Base-by-base conservation (phyloP, 2,113 vertebrate genomes). In the Hemiprocne comata region DNA sequence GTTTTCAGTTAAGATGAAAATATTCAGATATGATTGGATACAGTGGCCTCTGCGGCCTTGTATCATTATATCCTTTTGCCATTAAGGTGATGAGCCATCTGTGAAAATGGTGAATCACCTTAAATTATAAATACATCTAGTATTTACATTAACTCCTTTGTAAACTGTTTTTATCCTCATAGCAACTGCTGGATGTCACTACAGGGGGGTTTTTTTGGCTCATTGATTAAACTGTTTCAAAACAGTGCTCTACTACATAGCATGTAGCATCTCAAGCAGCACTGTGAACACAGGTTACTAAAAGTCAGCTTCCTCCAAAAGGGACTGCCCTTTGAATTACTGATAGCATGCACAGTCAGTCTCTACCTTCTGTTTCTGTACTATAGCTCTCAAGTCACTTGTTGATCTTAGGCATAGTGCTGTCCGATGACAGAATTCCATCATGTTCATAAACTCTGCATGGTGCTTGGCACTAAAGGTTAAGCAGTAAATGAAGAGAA, bases 1-100 rank as follows among this genome's bases (percentile, higher is more conserved):
- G 51, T 88, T 94, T 82, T 51, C 25, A 14, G 15, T 31, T 78
- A 69, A 89, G 80, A 95, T 66, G 36, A 91, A 93, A 94, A 92
- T 81, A 93, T 71, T 84, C 40, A 60, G 19, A 61, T 85, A 73
- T 81, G n/a, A 36, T 65, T 77, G 55, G 62, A 87, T 84, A 87
- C 9, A 65, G 36, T 46, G 48, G 72, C 54, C 73, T 85, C 65
- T 46, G 28, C n/a, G 44, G 40, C 64, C 31, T 69, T 51, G 9
- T 57, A 69, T 79, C 33, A 42, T 74, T 87, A 64, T 80, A 71
- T 31, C 20, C 50, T 79, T 92, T 88, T 66, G 65, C 73, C 72
- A 87, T 85, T 87, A 86, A 81, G 69, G 51, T 64, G 62, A 60
- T 76, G 70, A 91, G 33, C 48, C 44, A 61, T 53, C 62, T 90